These are phyloP conservation scores for Onychomys leucogaster DNA, from an alignment of 2,797 vertebrate genomes.

Conservation along the genomic window DNA sequence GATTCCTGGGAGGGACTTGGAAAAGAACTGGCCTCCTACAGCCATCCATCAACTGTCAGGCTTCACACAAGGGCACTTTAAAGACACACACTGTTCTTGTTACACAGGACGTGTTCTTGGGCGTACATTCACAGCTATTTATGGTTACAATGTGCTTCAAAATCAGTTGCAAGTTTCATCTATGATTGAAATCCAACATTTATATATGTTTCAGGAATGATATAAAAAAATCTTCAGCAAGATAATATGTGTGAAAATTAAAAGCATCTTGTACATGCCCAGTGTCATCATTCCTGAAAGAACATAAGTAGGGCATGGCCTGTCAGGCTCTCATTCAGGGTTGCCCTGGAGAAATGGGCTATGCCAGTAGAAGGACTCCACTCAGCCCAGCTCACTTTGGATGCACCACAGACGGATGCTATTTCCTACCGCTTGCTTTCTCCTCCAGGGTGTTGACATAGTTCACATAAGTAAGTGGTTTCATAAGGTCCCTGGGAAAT, in stretches of 20 bases:
- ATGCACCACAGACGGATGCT: not conserved
- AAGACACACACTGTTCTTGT: conserved; percentile 48
- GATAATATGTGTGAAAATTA: conserved; percentile 44
- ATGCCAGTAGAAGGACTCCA: not conserved
- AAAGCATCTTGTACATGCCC: conserved; percentile 42
- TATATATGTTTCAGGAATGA: not conserved
- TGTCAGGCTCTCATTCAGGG: not conserved
- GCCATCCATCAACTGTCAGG: conserved; percentile 63
- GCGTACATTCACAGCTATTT: not conserved
- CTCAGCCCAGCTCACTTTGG: not conserved
- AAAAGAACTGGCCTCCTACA: conserved; percentile 76
- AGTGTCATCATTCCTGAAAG: not conserved
- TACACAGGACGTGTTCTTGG: not conserved
- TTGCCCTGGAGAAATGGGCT: not conserved
- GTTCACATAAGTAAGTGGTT: conserved; percentile 24
- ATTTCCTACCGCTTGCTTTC: conserved; percentile 2
- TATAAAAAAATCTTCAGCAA: conserved; percentile 43
- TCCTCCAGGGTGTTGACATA: not conserved
- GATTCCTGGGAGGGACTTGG: conserved; percentile 82
- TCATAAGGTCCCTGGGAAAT: not conserved
- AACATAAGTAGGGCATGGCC: not conserved
- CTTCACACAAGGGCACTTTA: not conserved
- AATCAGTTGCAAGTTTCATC: conserved; percentile 54
- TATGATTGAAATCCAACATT: conserved; percentile 48
- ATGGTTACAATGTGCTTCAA: not conserved